phyloP scores from a whole-genome alignment of 1,140 invertebrate genomes.

The Drosophila sproati region DNA sequence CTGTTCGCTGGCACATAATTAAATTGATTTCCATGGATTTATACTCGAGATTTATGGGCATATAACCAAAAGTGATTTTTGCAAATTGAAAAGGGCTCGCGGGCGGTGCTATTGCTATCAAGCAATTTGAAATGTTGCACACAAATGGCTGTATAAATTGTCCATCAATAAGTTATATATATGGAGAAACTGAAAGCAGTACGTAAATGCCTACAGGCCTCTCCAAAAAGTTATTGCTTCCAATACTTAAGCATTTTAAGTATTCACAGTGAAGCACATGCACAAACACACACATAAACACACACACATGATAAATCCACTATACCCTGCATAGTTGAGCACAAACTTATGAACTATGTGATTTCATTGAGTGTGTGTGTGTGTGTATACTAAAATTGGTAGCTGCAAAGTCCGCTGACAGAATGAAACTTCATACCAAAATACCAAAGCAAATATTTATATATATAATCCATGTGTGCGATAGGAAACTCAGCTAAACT shows the following conservation, averaged over 20 bases:
- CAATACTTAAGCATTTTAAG: conserved; percentile 51
- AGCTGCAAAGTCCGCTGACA: conserved; percentile 54
- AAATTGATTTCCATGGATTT: conserved; percentile 67
- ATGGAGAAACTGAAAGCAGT: conserved; percentile 41
- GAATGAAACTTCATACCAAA: conserved; percentile 71
- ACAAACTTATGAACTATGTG: conserved; percentile 71
- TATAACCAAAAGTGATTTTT: conserved; percentile 55
- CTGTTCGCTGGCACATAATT: conserved; percentile 57
- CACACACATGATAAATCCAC: not conserved
- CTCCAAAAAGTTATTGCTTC: conserved; percentile 39
- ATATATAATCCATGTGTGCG: conserved; percentile 68
- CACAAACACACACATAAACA: not conserved
- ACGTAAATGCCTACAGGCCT: conserved; percentile 10
- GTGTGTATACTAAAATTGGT: conserved; percentile 43
- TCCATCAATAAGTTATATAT: conserved; percentile 68
- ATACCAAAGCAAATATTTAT: conserved; percentile 79
- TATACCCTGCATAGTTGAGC: conserved; percentile 41
- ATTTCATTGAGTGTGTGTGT: conserved; percentile 39
- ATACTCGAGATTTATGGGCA: conserved; percentile 59
- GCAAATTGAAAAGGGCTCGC: conserved; percentile 69
- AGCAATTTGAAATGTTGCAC: conserved; percentile 61
- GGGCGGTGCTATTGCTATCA: not conserved
- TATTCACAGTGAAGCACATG: conserved; percentile 39
- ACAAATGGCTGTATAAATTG: conserved; percentile 70
- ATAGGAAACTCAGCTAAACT: conserved; percentile 45